Evolutionary conservation across 2,888 invertebrate genomes (phyloP).

Genomic region (Teinopalpus imperialis): DNA sequence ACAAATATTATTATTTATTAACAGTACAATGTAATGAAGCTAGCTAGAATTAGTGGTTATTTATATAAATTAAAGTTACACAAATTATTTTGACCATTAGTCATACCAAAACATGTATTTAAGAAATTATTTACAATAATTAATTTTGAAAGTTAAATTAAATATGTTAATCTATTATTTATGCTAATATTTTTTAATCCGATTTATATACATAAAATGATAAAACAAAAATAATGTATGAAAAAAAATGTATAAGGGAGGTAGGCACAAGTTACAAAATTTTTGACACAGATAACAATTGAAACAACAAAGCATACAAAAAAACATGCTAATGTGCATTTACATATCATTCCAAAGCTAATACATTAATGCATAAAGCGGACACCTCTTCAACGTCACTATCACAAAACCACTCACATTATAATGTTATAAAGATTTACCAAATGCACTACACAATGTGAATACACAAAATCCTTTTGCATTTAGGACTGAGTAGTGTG

Average conservation of each 20-base stretch:
- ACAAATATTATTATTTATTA: background rate
- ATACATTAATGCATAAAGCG: conserved; percentile 2
- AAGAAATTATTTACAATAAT: too few relatives aligned
- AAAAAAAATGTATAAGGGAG: conserved; percentile 5
- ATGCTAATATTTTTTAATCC: too few relatives aligned
- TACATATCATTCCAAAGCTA: conserved; percentile 9
- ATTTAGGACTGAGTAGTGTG: conserved; percentile 11
- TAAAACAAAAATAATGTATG: background rate
- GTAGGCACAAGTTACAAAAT: conserved; percentile 11
- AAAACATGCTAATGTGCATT: background rate
- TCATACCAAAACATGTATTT: too few relatives aligned
- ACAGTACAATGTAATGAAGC: too few relatives aligned
- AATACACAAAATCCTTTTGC: conserved; percentile 21
- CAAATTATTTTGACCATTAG: too few relatives aligned
- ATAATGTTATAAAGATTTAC: conserved; percentile 16
- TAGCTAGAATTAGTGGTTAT: too few relatives aligned
- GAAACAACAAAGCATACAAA: background rate
- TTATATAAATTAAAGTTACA: too few relatives aligned
- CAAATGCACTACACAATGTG: conserved; percentile 22
- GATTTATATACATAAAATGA: background rate
- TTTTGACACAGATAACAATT: background rate
- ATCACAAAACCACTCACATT: conserved; percentile 12
- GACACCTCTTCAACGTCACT: background rate
- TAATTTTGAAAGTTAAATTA: too few relatives aligned
- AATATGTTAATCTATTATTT: too few relatives aligned